Percentiles rank a stretch among this genome's conserved stretches.
These are phyloP conservation scores for Triops longicaudatus DNA, from an alignment of 1,140 invertebrate genomes.

Conservation along the genomic window DNA sequence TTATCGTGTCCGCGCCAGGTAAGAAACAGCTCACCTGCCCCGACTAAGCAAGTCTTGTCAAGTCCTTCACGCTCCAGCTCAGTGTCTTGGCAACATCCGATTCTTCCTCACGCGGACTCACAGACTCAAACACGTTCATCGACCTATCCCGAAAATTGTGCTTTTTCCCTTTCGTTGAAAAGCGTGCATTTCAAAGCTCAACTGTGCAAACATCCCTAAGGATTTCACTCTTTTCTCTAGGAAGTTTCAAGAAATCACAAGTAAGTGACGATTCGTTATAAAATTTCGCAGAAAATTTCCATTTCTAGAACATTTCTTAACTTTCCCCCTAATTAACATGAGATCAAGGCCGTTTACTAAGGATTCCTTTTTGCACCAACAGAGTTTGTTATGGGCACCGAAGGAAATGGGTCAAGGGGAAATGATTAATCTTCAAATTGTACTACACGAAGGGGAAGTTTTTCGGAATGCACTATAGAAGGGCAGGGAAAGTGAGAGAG, in stretches of 20 bases:
- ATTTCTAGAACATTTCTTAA: background rate
- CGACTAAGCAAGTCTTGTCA: background rate
- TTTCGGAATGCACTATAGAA: background rate
- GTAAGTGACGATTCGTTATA: too few relatives aligned
- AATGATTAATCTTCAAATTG: background rate
- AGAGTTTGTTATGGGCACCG: background rate
- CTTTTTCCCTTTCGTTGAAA: background rate
- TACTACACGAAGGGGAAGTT: background rate
- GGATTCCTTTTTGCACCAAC: background rate
- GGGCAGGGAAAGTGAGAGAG: too few relatives aligned
- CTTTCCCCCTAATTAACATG: background rate
- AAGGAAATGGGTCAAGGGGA: constrained; percentile 11
- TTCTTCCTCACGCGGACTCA: background rate
- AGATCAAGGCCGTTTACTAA: background rate
- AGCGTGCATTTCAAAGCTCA: too few relatives aligned
- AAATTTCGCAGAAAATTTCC: too few relatives aligned
- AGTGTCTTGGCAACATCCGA: constrained; percentile 1
- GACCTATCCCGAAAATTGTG: background rate
- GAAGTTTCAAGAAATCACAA: too few relatives aligned
- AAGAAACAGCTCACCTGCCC: background rate
- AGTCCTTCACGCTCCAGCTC: constrained; percentile 13
- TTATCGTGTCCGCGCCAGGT: background rate
- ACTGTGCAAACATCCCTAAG: too few relatives aligned
- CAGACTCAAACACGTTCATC: background rate
- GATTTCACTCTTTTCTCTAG: too few relatives aligned